Conservation (phyloP, 2,113 vertebrate species). For the Vanacampus margaritifer region DNA sequence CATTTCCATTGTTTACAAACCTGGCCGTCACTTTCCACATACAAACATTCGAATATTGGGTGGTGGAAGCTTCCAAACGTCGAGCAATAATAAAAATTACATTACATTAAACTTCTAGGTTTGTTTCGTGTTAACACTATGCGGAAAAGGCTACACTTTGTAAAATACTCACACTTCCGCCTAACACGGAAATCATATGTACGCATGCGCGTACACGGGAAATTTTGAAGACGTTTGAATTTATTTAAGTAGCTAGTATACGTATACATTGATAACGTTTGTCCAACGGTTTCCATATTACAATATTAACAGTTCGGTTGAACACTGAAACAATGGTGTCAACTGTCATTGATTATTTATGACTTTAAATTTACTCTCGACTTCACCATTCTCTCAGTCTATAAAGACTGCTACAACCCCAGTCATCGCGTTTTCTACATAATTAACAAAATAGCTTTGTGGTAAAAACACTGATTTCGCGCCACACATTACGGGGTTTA, state of each 20-base stretch:
- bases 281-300: not conserved
- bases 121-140: not conserved
- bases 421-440: no score
- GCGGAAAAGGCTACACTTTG: not conserved
- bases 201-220: not conserved
- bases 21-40: not conserved
- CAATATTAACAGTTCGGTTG: no score
- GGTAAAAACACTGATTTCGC: not conserved
- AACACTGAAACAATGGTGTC: no score
- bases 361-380: no score
- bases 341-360: no score
- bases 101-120: not conserved
- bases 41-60: not conserved
- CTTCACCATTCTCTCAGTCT: no score
- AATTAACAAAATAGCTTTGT: no score
- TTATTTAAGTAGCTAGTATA: not conserved
- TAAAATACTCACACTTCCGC: not conserved
- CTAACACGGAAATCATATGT: not conserved
- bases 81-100: not conserved
- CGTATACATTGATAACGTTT: not conserved
- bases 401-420: no score
- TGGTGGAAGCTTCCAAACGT: not conserved
- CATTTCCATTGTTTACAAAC: not conserved
- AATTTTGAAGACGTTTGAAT: not conserved
- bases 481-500: not conserved